Base-by-base conservation (phyloP, 2,113 vertebrate species). In the Willisornis vidua region DNA sequence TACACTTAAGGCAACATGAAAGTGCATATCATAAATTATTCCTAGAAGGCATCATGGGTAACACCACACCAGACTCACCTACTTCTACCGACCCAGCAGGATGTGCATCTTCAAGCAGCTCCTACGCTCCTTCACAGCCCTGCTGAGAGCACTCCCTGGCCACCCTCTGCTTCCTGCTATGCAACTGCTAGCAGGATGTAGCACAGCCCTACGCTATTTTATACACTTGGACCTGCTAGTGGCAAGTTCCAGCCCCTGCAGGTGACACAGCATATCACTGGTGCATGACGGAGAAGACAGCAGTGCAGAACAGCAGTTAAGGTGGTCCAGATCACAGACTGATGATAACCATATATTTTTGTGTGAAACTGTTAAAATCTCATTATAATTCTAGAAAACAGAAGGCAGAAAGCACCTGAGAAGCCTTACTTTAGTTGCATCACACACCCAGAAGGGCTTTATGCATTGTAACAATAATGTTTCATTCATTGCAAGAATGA, bases 231-330 rank as follows among this genome's bases (percentile, higher is more conserved):
- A 87, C 8, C 18, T 41, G 66, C 18, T 9, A 25, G 37, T 20
- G 37, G 48, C 61, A 77, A 3, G 2, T 41, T 51, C 43, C 74
- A 92, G 61, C 14, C 19, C 11, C 11, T 0, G 0, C 33, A 54
- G 0, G 0, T n/a, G 83, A 75, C 46, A n/a, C 3, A 17, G 46
- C 5, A 1, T 1, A 22, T 46, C n/a, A 33, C 48, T 39, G 26
- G 14, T 23, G 2, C 4, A 18, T 3, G n/a, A 77, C 1, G 35
- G 63, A 79, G 57, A 46, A 23, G 61, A 65, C 18, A 66, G 46
- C 41, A 84, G 43, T 0, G 0, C 39, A 35, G 18, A 74, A 20
- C 0, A 2, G 17, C 55, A 87, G n/a, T 75, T 61, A 52, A 63
- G 43, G 31, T 22, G 54, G 65, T 28, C 29, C 19, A 48, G 58